A percentile compares a stretch with the other conserved stretches of the same genome.
Conservation (phyloP, 2,113 vertebrate genomes). For the Isichthys henryi region DNA sequence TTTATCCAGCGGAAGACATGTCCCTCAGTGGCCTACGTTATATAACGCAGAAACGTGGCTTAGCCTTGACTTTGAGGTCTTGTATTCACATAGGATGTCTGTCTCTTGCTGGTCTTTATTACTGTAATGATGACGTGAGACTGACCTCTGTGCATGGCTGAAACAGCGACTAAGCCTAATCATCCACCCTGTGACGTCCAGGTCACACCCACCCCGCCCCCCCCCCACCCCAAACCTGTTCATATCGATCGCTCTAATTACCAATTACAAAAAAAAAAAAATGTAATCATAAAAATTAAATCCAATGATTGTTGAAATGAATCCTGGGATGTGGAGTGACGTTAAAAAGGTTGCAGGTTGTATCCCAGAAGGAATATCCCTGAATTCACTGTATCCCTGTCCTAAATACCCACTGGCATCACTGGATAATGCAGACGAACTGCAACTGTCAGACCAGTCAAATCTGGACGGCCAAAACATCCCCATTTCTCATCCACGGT, state of each 20-base stretch:
- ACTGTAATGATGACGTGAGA: neutral
- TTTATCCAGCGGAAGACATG: neutral
- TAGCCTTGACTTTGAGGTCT: neutral
- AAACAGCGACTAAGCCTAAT: neutral
- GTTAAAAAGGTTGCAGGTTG: neutral
- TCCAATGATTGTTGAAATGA: neutral
- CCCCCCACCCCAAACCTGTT: neutral
- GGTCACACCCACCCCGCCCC: neutral
- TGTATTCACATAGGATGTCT: neutral
- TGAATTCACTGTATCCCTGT: neutral
- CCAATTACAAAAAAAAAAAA: neutral
- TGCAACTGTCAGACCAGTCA: neutral
- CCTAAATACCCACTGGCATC: neutral
- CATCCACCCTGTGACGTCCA: neutral
- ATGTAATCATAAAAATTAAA: neutral
- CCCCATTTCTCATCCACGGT: neutral
- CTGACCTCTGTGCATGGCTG: neutral
- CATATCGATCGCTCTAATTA: neutral
- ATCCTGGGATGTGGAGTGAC: neutral
- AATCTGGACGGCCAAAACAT: neutral
- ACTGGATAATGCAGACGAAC: neutral
- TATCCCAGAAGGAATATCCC: neutral
- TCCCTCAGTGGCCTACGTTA: neutral
- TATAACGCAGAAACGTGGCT: neutral
- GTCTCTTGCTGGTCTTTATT: neutral